phyloP scores from a whole-genome alignment of 2,888 invertebrate species.

The Drosophila mercatorum region DNA sequence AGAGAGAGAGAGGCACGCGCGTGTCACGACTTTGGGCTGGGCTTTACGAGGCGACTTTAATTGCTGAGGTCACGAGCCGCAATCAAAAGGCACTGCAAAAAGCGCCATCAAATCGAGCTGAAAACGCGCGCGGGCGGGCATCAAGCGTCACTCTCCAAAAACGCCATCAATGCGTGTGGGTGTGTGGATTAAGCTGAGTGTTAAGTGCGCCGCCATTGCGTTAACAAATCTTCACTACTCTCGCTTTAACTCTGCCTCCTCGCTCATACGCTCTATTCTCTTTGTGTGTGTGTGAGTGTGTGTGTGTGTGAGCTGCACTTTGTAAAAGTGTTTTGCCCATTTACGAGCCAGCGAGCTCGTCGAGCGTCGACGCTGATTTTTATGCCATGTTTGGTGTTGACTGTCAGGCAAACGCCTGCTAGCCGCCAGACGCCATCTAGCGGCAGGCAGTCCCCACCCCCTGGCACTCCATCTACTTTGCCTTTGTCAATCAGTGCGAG shows the following conservation, averaged over 20 bases:
- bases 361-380: slow-evolving; percentile 69
- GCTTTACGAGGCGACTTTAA: slow-evolving; percentile 70
- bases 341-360: slow-evolving; percentile 71
- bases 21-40: slow-evolving; percentile 42
- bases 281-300: slow-evolving; percentile 10
- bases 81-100: slow-evolving; percentile 68
- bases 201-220: slow-evolving; percentile 69
- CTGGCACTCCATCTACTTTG: slow-evolving; percentile 13
- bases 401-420: slow-evolving; percentile 32
- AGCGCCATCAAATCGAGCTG: slow-evolving; percentile 75
- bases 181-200: slow-evolving; percentile 45
- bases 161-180: slow-evolving; percentile 54
- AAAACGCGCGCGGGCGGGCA: slow-evolving; percentile 62
- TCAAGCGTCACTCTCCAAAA: slow-evolving; percentile 44
- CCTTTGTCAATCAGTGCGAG: slow-evolving; percentile 67
- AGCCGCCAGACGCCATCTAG: slow-evolving; percentile 16
- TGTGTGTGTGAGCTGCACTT: slow-evolving; percentile 62
- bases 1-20: slow-evolving; percentile 25
- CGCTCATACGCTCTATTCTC: slow-evolving; percentile 1
- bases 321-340: slow-evolving; percentile 78
- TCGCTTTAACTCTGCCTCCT: slow-evolving; percentile 2
- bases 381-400: slow-evolving; percentile 71
- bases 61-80: slow-evolving; percentile 55
- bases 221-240: slow-evolving; percentile 56
- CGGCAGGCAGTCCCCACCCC: slow-evolving; percentile 19